Base-by-base conservation (phyloP, 2,113 vertebrate species). In the Kobus ellipsiprymnus region DNA sequence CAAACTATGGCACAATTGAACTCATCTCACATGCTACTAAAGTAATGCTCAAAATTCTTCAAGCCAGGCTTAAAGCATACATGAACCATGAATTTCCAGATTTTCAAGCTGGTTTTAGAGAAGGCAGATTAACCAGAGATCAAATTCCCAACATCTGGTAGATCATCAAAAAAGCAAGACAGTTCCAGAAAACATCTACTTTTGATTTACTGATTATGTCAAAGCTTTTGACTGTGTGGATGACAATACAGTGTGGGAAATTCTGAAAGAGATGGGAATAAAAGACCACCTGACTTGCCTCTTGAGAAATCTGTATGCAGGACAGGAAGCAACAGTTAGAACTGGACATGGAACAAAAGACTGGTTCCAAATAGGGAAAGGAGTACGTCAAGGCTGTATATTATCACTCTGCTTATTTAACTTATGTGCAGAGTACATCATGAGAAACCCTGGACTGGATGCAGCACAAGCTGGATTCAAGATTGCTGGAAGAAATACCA, bases 121-220 rank as follows among this genome's bases (percentile, higher is more conserved):
- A 36, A 67, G 8, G 2, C 16, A 36, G 8, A 67, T 19, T 19
- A 67, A 21, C 17, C 64, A 36, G n/a, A 71, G 17, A 36, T 21
- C 33, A 71, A 36, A 11, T 21, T 36, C 8, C 4, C 4, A n/a
- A 11, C 2, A 64, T n/a, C 15, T 0, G 3, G 0, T n/a, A 16
- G 7, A 17, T 9, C 62, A n/a, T 64, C 1, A 1, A n/a, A 64
- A 64, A n/a, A n/a, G 15, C 15, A 17, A n/a, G 30, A n/a, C 30
- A 64, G 30, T 64, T 64, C 30, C 30, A 64, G 30, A n/a, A 64
- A 64, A 33, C 7, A n/a, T n/a, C 62, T 64, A 17, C 3, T 64
- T n/a, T 14, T n/a, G 15, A 17, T 64, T 64, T 64, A 64, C 2
- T 64, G 30, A n/a, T 17, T n/a, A 64, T 17, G 33, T 14, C 7